Evolutionary conservation across 2,797 vertebrate species (phyloP).

Genomic region (Otolemur crassicaudatus): DNA sequence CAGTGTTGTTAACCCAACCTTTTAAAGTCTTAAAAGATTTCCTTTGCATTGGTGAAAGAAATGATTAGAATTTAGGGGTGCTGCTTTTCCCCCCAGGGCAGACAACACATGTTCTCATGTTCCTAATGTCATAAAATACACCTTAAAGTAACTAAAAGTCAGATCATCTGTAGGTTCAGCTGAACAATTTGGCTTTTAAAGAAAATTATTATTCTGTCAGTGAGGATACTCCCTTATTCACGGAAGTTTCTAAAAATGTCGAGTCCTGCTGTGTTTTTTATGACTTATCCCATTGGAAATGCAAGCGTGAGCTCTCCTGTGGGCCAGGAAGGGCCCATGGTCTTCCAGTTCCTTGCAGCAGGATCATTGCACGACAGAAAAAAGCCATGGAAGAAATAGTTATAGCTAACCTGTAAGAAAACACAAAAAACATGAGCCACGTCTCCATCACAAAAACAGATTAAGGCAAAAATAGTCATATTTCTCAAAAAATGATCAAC

Average conservation of each 20-base stretch:
- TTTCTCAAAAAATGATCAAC: background rate
- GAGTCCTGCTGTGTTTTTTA: background rate
- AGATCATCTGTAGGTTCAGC: slow-evolving; percentile 37
- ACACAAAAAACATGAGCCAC: background rate
- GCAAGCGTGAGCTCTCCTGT: background rate
- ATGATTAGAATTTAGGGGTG: slow-evolving; percentile 70
- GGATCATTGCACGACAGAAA: background rate
- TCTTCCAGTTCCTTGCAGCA: background rate
- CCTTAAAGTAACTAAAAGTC: slow-evolving; percentile 53
- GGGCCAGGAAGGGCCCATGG: background rate
- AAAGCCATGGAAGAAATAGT: background rate
- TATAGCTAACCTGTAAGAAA: background rate
- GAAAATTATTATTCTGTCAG: slow-evolving; percentile 56
- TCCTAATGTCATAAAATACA: slow-evolving; percentile 58
- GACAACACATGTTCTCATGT: slow-evolving; percentile 61
- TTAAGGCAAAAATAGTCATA: background rate
- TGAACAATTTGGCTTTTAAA: background rate
- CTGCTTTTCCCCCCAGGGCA: slow-evolving; percentile 36
- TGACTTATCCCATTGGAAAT: slow-evolving; percentile 2
- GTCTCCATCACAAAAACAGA: slow-evolving; percentile 4
- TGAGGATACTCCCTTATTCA: background rate
- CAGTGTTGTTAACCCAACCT: slow-evolving; percentile 82
- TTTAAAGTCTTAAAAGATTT: slow-evolving; percentile 79
- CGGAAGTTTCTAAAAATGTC: slow-evolving; percentile 45
- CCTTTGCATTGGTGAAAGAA: slow-evolving; percentile 73